Percentiles rank a stretch among this genome's conserved stretches.
Conservation (phyloP, 53 echinoderm and acorn worm species). For the Arbacia lixula region DNA sequence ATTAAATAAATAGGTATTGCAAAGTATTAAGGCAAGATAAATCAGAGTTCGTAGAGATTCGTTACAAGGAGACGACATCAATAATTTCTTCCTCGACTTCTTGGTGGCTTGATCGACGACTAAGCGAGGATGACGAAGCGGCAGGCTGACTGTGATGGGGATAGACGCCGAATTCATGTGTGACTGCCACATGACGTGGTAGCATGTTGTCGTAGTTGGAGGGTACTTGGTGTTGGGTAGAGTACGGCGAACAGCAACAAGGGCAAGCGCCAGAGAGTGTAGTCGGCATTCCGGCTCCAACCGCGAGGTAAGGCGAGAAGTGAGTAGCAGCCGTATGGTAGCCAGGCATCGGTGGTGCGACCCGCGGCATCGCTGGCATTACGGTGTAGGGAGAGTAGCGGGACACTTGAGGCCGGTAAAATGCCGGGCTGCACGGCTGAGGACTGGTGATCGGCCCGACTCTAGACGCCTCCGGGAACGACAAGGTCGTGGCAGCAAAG, state of each 20-base stretch:
- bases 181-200: slow-evolving; percentile 2
- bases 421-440: slow-evolving; percentile 1
- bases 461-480: no score
- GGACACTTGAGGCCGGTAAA: slow-evolving; percentile 2
- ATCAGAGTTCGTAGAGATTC: background rate
- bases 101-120: background rate
- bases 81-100: slow-evolving; percentile 2
- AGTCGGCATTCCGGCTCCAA: background rate
- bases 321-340: slow-evolving; percentile 14
- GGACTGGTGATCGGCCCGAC: slow-evolving; percentile 1
- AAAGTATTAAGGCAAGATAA: no score
- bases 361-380: background rate
- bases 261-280: no score
- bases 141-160: slow-evolving; percentile 28
- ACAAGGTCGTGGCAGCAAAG: no score
- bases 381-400: slow-evolving; percentile 33
- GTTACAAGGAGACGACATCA: slow-evolving; percentile 15
- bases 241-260: no score
- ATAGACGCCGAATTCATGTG: slow-evolving; percentile 27
- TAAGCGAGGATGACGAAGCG: slow-evolving; percentile 11
- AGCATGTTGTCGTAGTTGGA: slow-evolving; percentile 7
- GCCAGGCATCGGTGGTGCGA: background rate
- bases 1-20: no score
- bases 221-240: no score
- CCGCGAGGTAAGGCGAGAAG: slow-evolving; percentile 4